Percentiles rank a stretch among this genome's conserved stretches.
Evolutionary conservation across 1,140 invertebrate genomes (phyloP).

Genomic region (Leptopilina clavipes): DNA sequence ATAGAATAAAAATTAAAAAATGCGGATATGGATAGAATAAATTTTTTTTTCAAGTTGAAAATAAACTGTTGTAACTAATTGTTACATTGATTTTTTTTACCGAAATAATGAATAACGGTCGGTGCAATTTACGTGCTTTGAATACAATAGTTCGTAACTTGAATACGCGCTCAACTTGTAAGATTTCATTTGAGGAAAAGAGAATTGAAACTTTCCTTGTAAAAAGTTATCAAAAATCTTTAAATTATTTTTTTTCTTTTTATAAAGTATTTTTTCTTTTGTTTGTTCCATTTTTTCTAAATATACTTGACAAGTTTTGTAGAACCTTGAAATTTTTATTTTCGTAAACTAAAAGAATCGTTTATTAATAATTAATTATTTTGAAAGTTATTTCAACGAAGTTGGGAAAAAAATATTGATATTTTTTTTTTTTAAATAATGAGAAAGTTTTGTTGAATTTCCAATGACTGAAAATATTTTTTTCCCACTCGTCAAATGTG

Average conservation of each 20-base stretch:
- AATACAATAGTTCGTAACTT: neutral
- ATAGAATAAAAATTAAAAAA: neutral
- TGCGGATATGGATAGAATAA: no score
- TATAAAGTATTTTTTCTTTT: neutral
- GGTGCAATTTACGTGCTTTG: conserved; percentile 11
- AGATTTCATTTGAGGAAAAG: neutral
- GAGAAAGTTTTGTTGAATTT: no score
- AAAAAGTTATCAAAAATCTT: neutral
- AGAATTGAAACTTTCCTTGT: neutral
- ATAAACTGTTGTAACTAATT: neutral
- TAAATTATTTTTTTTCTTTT: neutral
- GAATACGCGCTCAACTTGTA: neutral
- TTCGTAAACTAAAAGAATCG: no score
- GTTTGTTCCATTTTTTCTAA: no score
- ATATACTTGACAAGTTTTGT: no score
- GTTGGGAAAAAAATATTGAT: no score
- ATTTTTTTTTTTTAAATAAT: no score
- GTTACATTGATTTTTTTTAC: neutral
- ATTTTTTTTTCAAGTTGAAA: neutral
- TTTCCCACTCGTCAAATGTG: no score
- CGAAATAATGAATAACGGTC: neutral
- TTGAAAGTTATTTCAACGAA: no score
- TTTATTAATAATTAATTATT: no score
- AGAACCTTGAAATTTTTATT: no score
- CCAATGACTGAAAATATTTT: no score